These are phyloP conservation scores for Leucosticte australis DNA, from an alignment of 2,113 vertebrate species.

Conservation along the genomic window DNA sequence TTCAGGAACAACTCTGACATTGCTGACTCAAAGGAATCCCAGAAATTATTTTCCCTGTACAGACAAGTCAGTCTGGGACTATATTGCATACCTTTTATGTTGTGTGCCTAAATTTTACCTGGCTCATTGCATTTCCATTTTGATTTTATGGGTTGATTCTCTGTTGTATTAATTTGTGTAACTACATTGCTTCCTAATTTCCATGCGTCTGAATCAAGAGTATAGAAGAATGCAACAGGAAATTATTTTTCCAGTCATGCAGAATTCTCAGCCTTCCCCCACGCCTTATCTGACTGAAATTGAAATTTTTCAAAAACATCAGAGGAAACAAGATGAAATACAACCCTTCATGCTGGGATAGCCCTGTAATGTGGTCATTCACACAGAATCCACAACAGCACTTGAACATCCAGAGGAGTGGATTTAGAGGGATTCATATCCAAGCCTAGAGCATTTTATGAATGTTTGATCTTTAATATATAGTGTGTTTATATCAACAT, in stretches of 20 bases:
- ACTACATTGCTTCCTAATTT: not conserved
- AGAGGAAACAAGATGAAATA: not conserved
- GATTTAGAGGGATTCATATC: not conserved
- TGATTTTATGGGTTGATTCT: not conserved
- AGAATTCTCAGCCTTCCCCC: not conserved
- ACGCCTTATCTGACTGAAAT: not conserved
- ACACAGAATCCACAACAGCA: not conserved
- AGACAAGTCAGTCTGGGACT: not conserved
- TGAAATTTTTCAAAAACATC: not conserved
- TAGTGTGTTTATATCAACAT: not conserved
- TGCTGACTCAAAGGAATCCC: not conserved
- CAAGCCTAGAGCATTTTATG: not conserved
- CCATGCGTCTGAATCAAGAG: not conserved
- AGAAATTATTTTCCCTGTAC: not conserved
- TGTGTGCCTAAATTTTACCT: not conserved
- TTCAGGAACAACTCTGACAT: not conserved
- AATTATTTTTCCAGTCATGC: not conserved
- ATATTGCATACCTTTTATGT: not conserved
- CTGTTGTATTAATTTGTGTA: not conserved
- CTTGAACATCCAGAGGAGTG: not conserved
- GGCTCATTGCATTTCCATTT: not conserved
- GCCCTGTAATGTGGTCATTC: rapidly evolving
- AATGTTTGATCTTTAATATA: not conserved
- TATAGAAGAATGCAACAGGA: not conserved
- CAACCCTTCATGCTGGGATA: not conserved